Percentiles rank a stretch among this genome's conserved stretches.
Evolutionary conservation across 2,113 vertebrate genomes (phyloP).

Genomic region (Cromileptes altivelis): DNA sequence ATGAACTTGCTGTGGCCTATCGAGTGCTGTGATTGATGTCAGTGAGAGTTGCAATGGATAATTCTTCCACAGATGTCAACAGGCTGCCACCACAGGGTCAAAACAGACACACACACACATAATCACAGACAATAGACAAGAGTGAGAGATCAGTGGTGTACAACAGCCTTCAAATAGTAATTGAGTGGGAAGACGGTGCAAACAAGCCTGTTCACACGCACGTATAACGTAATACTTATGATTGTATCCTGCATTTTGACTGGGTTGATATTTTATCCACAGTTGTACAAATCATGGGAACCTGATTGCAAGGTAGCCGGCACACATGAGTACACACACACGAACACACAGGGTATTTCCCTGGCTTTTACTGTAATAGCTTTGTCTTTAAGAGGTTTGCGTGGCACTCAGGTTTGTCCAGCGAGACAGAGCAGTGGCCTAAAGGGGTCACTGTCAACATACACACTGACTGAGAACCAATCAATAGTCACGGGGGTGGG

Average conservation of each 20-base stretch:
- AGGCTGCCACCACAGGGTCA: constrained; percentile 75
- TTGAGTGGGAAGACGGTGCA: background rate
- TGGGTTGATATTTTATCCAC: background rate
- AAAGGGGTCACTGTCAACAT: constrained; percentile 83
- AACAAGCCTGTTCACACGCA: background rate
- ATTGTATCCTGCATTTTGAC: background rate
- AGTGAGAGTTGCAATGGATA: constrained; percentile 72
- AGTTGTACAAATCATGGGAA: constrained; percentile 5
- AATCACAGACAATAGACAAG: constrained; percentile 33
- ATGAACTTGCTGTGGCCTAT: constrained; percentile 78
- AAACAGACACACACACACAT: constrained; percentile 39
- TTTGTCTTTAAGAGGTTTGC: constrained; percentile 37
- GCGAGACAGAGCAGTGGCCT: constrained; percentile 67
- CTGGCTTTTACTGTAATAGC: constrained; percentile 9
- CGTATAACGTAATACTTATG: background rate
- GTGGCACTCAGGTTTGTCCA: constrained; percentile 39
- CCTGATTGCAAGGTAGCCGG: background rate
- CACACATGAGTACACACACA: constrained; percentile 6
- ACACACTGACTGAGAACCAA: constrained; percentile 62
- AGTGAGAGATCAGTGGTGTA: constrained; percentile 28
- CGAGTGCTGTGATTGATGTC: constrained; percentile 78
- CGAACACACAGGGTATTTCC: constrained; percentile 12
- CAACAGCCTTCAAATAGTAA: constrained; percentile 6
- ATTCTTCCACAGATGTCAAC: constrained; percentile 79
- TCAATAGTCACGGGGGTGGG: constrained; percentile 57